These are phyloP conservation scores for Paracyclopina nana DNA, from an alignment of 1,140 invertebrate genomes.

Conservation along the genomic window DNA sequence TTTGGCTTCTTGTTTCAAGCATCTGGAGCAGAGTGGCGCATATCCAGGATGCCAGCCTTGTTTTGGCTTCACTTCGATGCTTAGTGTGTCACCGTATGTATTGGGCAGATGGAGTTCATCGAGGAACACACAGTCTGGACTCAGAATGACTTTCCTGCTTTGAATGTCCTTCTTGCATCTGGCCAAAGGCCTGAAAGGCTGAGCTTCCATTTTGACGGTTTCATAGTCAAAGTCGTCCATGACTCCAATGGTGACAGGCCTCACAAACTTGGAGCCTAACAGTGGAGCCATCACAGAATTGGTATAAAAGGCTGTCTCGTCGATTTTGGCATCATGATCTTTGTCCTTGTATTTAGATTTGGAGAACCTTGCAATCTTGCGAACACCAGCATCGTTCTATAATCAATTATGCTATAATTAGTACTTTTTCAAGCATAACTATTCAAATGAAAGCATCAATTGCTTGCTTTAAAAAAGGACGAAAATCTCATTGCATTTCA, in stretches of 20 bases:
- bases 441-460: too few species aligned
- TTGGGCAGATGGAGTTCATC: not conserved
- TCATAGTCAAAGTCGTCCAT: not conserved
- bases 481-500: too few species aligned
- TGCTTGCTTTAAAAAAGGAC: too few species aligned
- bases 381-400: too few species aligned
- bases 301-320: slow-evolving; percentile 7
- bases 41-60: slow-evolving; percentile 21
- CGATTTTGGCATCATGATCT: slow-evolving; percentile 8
- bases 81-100: slow-evolving; percentile 8
- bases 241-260: not conserved
- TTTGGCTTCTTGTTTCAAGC: slow-evolving; percentile 20
- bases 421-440: too few species aligned
- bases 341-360: slow-evolving; percentile 15
- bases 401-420: too few species aligned
- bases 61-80: slow-evolving; percentile 21
- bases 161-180: slow-evolving; percentile 11
- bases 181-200: slow-evolving; percentile 6
- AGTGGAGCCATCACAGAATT: slow-evolving; percentile 17
- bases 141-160: slow-evolving; percentile 8
- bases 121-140: slow-evolving; percentile 6
- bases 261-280: slow-evolving; percentile 16
- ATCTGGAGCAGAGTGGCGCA: slow-evolving; percentile 18
- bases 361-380: too few species aligned
- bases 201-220: not conserved